Evolutionary conservation across 2,888 invertebrate species (phyloP), one percentile per base, ranked within the genome.

Genomic region (Xanthorhoe spadicearia): DNA sequence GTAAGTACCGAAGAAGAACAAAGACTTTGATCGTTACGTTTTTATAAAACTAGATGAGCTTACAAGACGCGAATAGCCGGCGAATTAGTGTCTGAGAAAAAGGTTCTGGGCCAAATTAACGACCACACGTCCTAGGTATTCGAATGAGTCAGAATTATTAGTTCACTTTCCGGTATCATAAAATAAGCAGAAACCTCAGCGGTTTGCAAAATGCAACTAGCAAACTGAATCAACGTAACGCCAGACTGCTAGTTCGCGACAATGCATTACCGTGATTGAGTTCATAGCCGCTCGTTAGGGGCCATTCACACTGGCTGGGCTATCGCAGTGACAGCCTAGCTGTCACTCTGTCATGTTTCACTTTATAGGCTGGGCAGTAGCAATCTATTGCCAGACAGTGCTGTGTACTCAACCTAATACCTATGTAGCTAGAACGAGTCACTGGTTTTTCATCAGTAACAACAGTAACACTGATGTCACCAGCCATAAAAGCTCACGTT

Each of bases 241-340:
- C 38, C 53, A 50, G 66, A 53, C 66, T 64, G 66, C 61, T 59
- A 72, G 72, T 72, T 74, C 70, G 73, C 69, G 67, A 73, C 73
- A 73, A 73, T 73, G 72, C 72, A 72, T 74, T 74, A 74, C 72
- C 68, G 67, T 74, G 73, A 74, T 74, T 74, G 70, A 67, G 55
- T 67, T 73, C 66, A 69, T 71, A 66, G 69, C 62, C 51, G 66
- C 52, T 66, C 46, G 67, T 67, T 64, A 63, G 66, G 59, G 59
- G 64, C 54, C 38, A 57, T 72, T 71, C 72, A 69, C 68, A 70
- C 60, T 61, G 38, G 38, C 38, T 43, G 38, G 68, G 54, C 56
- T 38, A 61, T 62, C 35, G 18, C 53, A 55, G 49, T 61, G 67
- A 61, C 57, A 59, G 18, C 18, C 48, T 15, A 18, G 43, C 55